Percentiles rank a stretch among this genome's conserved stretches.
phyloP scores from a whole-genome alignment of 2,888 invertebrate genomes.

The Xanthorhoe spadicearia region DNA sequence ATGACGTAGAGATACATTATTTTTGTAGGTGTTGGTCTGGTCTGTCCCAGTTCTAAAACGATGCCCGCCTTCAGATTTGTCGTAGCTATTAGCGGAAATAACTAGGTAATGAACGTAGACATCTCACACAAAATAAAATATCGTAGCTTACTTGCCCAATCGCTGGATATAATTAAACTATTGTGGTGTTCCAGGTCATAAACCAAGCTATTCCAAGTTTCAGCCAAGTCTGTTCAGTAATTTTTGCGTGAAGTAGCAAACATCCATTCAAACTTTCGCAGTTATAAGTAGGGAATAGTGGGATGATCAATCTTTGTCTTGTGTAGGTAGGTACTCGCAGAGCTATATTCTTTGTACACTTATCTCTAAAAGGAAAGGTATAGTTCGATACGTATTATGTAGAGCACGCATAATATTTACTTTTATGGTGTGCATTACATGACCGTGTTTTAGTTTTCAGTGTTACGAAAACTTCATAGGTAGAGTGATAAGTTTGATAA shows the following conservation, averaged over 20 bases:
- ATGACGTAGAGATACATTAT: background rate
- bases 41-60: background rate
- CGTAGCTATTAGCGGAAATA: slow-evolving; percentile 4
- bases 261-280: no score
- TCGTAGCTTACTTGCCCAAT: no score
- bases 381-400: background rate
- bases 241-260: no score
- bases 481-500: slow-evolving; percentile 44
- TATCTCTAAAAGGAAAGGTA: background rate
- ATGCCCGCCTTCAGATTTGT: background rate
- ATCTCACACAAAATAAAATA: no score
- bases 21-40: background rate
- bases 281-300: no score
- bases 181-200: no score
- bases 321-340: no score
- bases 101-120: background rate
- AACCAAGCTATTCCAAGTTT: no score
- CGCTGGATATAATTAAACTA: no score
- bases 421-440: slow-evolving; percentile 37
- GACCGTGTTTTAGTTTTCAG: slow-evolving; percentile 53
- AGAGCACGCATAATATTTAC: slow-evolving; percentile 17
- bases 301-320: no score
- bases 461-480: slow-evolving; percentile 43
- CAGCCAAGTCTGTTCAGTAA: no score
- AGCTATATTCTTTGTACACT: no score